These are phyloP conservation scores for Drosophila kanekoi DNA, from an alignment of 2,888 invertebrate species.

Conservation along the genomic window DNA sequence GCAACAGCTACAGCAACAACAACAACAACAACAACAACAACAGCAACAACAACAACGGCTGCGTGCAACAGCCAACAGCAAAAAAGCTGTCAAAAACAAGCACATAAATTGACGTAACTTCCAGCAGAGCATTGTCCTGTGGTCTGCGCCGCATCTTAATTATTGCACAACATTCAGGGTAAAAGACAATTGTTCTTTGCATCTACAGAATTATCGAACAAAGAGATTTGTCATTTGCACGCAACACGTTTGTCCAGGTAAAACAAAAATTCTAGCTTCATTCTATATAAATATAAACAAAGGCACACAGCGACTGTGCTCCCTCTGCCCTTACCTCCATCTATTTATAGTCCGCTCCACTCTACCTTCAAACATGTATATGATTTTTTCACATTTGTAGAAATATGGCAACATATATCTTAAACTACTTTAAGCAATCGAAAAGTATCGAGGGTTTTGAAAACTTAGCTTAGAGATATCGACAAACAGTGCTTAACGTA, in stretches of 20 bases:
- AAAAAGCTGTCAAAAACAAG: not conserved
- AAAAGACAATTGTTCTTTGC: not conserved
- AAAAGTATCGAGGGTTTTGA: too few relatives aligned
- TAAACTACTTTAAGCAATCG: too few relatives aligned
- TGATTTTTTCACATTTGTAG: too few relatives aligned
- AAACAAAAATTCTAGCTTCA: too few relatives aligned
- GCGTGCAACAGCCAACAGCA: not conserved
- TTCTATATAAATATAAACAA: too few relatives aligned
- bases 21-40: not conserved
- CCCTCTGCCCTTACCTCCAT: accelerated
- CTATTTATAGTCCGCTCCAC: too few relatives aligned
- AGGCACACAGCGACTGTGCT: too few relatives aligned
- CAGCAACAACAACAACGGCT: not conserved
- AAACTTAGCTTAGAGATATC: too few relatives aligned
- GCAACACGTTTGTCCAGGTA: not conserved
- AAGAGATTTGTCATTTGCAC: not conserved
- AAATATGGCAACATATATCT: too few relatives aligned
- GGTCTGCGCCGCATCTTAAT: not conserved
- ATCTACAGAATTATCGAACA: not conserved
- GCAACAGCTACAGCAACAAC: not conserved
- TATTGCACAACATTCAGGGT: not conserved
- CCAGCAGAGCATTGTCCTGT: not conserved
- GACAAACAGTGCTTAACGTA: too few relatives aligned
- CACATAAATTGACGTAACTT: slow-evolving; percentile 8
- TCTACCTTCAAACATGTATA: too few relatives aligned